phyloP scores from a whole-genome alignment of 2,797 vertebrate species.

The Margarornis squamiger region DNA sequence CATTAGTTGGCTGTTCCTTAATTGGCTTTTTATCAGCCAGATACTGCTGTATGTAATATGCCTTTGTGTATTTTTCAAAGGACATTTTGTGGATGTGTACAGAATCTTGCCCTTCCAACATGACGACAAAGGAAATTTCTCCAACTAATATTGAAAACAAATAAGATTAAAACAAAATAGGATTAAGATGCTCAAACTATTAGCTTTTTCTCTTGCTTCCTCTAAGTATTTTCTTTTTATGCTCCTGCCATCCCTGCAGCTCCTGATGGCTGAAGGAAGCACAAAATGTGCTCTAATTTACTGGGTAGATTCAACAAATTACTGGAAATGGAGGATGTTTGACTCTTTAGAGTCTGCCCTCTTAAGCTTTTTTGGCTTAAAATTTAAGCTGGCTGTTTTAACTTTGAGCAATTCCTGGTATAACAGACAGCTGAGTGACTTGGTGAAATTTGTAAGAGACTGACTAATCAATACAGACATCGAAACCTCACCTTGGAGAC shows the following conservation, averaged over 20 bases:
- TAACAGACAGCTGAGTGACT: neutral
- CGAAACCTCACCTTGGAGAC: neutral
- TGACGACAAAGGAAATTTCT: conserved; percentile 38
- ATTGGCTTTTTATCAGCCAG: neutral
- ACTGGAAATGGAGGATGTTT: neutral
- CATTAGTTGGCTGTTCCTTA: neutral
- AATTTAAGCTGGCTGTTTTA: neutral
- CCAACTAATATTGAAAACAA: conserved; percentile 15
- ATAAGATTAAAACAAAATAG: conserved; percentile 37
- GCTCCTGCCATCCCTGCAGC: neutral
- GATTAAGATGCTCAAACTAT: conserved; percentile 35
- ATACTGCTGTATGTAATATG: neutral
- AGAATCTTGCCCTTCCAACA: neutral
- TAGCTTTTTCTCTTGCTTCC: conserved; percentile 15
- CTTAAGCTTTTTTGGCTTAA: neutral
- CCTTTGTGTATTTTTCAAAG: neutral
- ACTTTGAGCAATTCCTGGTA: neutral
- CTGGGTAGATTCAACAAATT: neutral
- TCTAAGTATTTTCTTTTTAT: neutral
- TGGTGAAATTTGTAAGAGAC: neutral
- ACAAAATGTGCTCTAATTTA: conserved; percentile 7
- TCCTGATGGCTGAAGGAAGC: neutral
- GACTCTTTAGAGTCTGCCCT: neutral
- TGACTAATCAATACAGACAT: neutral
- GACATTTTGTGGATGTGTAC: neutral